Evolutionary conservation across 2,888 invertebrate species (phyloP).

Genomic region (Drosophila lacicola): DNA sequence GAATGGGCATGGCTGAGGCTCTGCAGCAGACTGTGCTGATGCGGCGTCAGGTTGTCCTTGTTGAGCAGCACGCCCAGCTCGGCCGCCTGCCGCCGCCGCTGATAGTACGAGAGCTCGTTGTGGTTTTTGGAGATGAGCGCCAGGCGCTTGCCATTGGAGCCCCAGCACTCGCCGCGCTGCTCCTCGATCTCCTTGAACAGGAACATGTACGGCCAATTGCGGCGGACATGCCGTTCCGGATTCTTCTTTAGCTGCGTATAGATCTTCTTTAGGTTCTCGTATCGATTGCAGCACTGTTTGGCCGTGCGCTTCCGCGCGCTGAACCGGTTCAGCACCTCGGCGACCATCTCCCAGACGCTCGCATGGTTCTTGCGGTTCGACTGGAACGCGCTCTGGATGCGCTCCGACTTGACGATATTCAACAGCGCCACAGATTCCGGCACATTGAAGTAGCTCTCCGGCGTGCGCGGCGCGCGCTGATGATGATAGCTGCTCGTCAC

Average conservation of each 20-base stretch:
- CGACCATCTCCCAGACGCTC: slow-evolving; percentile 85
- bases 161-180: slow-evolving; percentile 85
- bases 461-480: slow-evolving; percentile 84
- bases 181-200: slow-evolving; percentile 85
- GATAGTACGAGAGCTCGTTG: slow-evolving; percentile 84
- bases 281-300: slow-evolving; percentile 85
- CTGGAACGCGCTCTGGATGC: slow-evolving; percentile 84
- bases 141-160: slow-evolving; percentile 83
- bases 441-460: slow-evolving; percentile 85
- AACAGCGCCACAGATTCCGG: slow-evolving; percentile 84
- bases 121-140: slow-evolving; percentile 82
- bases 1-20: slow-evolving; percentile 76
- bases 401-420: slow-evolving; percentile 84
- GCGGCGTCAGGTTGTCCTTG: slow-evolving; percentile 78
- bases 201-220: slow-evolving; percentile 85
- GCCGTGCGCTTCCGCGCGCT: slow-evolving; percentile 84
- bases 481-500: slow-evolving; percentile 81
- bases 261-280: slow-evolving; percentile 85
- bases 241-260: slow-evolving; percentile 85
- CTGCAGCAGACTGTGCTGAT: slow-evolving; percentile 74
- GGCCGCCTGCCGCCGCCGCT: slow-evolving; percentile 82
- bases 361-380: slow-evolving; percentile 85
- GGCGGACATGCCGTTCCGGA: slow-evolving; percentile 84
- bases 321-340: slow-evolving; percentile 83
- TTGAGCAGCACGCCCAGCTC: slow-evolving; percentile 81